Evolutionary conservation across 2,113 vertebrate genomes (phyloP), one percentile per base, ranked within the genome.

Genomic region (Mastomys coucha): DNA sequence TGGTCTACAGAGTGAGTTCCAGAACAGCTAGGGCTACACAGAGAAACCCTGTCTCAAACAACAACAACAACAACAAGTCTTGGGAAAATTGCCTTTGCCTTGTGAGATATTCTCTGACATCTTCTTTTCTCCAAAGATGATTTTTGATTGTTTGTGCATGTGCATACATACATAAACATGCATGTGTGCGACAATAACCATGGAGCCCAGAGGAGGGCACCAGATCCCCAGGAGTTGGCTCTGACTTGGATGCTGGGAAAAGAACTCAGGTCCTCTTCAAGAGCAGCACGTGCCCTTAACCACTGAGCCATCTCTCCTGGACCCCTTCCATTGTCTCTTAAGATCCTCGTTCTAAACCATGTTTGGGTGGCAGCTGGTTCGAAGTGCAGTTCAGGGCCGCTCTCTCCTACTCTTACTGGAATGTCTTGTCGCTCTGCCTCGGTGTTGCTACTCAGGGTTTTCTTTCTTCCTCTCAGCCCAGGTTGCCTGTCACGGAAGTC

Each of bases 41-140:
- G 13, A 77, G 6, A 76, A 45, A 49, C 42, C 42, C 22, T 49
- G 22, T 16, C 45, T 31, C 7, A n/a, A n/a, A 65, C 63, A 65
- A 63, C 60, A 65, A 72, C 14, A 73, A 17, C 78, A 89, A 80
- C 63, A 9, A n/a, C 33, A 89, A n/a, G 33, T 92, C 86, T 91
- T 49, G 33, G 72, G 11, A 19, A 93, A 87, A 60, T 51, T 9
- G 13, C 31, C 77, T 75, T 63, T 75, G 69, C n/a, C 33, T 19
- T 22, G 51, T 85, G 78, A 93, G 36, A 86, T 72, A 56, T 20
- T 63, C 1, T 39, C 39, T 93, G 84, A 60, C 33, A 33, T 63
- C 91, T 84, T 89, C 73, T 93, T 31, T 77, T 78, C 81, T 91
- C 81, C 85, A 75, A 75, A 89, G 88, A 7, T 56, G 84, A 73